A percentile compares a stretch with the other conserved stretches of the same genome.
Evolutionary conservation across 2,888 invertebrate species (phyloP).

Genomic region (Cerceris rybyensis): DNA sequence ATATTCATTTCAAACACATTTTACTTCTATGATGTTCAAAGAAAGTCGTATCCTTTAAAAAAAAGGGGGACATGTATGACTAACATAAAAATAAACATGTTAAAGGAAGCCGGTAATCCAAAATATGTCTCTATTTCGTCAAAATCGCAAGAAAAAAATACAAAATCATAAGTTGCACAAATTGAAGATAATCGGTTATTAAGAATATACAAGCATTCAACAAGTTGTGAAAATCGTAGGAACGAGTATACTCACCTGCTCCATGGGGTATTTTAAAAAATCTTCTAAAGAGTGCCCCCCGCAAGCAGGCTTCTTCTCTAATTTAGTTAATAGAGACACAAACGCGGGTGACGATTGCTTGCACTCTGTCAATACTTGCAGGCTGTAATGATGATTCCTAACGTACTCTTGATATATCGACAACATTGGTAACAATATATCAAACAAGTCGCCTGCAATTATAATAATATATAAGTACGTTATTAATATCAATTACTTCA

Average conservation of each 20-base stretch:
- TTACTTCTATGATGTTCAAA: too few relatives aligned
- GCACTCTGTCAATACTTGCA: slow-evolving; percentile 95
- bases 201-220: too few relatives aligned
- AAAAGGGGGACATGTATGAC: too few relatives aligned
- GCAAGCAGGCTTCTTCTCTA: slow-evolving; percentile 93
- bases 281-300: slow-evolving; percentile 93
- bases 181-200: too few relatives aligned
- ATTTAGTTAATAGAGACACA: slow-evolving; percentile 88
- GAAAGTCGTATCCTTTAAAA: too few relatives aligned
- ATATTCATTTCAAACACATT: too few relatives aligned
- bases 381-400: slow-evolving; percentile 95
- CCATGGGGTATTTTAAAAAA: slow-evolving; percentile 96
- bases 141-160: too few relatives aligned
- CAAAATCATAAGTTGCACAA: too few relatives aligned
- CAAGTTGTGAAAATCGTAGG: background rate
- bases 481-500: too few relatives aligned
- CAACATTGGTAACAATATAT: slow-evolving; percentile 96
- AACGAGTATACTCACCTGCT: slow-evolving; percentile 86
- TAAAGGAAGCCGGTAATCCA: too few relatives aligned
- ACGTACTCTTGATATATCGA: slow-evolving; percentile 98
- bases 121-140: too few relatives aligned
- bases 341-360: slow-evolving; percentile 91
- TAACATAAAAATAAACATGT: too few relatives aligned
- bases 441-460: slow-evolving; percentile 92
- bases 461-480: background rate